Evolutionary conservation across 1,140 invertebrate genomes (phyloP), one percentile per base, ranked within the genome.

Genomic region (Drosophila orena): DNA sequence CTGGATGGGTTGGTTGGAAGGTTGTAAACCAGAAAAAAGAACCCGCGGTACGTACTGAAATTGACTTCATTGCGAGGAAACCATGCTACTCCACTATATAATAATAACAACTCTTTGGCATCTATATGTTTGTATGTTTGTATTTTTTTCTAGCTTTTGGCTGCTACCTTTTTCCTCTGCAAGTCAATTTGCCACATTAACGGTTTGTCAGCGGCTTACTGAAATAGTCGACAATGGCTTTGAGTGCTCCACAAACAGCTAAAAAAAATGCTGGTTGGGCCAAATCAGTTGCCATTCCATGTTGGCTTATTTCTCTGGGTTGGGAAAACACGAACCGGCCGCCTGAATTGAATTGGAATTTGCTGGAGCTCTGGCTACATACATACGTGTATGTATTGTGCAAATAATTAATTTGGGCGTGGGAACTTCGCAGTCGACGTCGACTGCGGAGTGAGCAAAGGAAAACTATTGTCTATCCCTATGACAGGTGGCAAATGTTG

Each of bases 291-390:
- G 64, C 34, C 30, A 42, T 30, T 40, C 37, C 47, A 54, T n/a
- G 43, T 22, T 47, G 30, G 30, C 34, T 40, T 43, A 12, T 37
- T 43, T 69, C 55, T 27, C 37, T 79, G 79, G 83, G 83, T 88
- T 86, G 83, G 84, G 79, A 86, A 86, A 88, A 79, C 81, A 86
- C 81, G 81, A 64, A 78, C 47, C 4, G 44, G 49, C 15, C 35
- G 72, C 62, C 66, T 78, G 74, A 86, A 81, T 77, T 86, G 70
- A 83, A 86, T 86, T 79, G 83, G 70, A 88, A 86, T 78, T 85
- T 71, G 68, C 81, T 59, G 73, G 81, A 77, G 76, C 60, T 76
- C 58, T 83, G 69, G 64, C 58, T 65, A 71, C 58, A 70, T 24
- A 24, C 24, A 24, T 24, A 24, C 4, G 4, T 4, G 4, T 24